Percentiles rank a stretch among this genome's conserved stretches.
Evolutionary conservation across 2,888 invertebrate genomes (phyloP).

Genomic region (Drosophila ochracea): DNA sequence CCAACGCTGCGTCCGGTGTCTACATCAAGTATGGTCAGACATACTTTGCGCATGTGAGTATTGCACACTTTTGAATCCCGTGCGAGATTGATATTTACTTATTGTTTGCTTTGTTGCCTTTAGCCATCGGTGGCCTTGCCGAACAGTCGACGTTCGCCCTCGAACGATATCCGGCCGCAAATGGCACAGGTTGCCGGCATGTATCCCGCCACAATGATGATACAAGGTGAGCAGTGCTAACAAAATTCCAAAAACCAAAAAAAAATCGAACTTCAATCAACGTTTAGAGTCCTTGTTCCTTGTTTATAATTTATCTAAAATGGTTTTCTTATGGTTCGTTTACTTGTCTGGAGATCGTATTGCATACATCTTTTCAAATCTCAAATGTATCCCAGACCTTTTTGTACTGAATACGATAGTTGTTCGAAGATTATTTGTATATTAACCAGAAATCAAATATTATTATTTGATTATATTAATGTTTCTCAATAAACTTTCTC

Average conservation of each 20-base stretch:
- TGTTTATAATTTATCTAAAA: background rate
- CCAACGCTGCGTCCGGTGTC: conserved; percentile 84
- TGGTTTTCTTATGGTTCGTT: background rate
- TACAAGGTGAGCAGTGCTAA: conserved; percentile 80
- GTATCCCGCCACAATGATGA: conserved; percentile 85
- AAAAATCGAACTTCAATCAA: background rate
- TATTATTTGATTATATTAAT: background rate
- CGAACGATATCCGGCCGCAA: conserved; percentile 84
- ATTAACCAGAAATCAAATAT: background rate
- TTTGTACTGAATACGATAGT: background rate
- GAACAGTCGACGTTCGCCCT: conserved; percentile 85
- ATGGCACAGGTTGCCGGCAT: conserved; percentile 85
- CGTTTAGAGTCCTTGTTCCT: background rate
- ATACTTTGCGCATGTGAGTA: conserved; percentile 85
- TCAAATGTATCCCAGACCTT: background rate
- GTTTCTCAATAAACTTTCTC: background rate
- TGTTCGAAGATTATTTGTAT: background rate
- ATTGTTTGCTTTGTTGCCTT: background rate
- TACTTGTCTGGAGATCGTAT: background rate
- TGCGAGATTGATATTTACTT: too few species aligned
- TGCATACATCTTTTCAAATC: background rate
- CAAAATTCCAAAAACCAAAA: background rate
- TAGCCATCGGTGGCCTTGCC: conserved; percentile 85
- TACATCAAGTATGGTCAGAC: conserved; percentile 85
- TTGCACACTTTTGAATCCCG: fast-evolving